Evolutionary conservation across 53 echinoderm and acorn worm species (phyloP), one percentile per base, ranked within the genome.

Genomic region (Zoroaster sp.): DNA sequence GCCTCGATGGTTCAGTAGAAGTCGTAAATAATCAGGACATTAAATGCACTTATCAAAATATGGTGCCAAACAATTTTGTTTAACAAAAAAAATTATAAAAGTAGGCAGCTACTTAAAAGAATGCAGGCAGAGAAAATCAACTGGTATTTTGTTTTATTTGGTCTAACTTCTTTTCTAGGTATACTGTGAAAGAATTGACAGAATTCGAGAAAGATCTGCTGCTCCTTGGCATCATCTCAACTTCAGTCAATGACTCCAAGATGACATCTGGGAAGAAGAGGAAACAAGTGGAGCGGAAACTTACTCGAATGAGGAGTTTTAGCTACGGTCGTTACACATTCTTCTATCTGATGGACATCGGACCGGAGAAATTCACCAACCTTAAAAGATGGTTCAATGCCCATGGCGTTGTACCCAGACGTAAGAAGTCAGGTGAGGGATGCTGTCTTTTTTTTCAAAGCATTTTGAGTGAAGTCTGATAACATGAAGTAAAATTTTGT

Each of bases 221-320:
- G 47, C 35, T 86, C n/a, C 73, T 86, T 21, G 86, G 72, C 11
- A 86, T 86, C 18, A 86, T 86, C 34, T 86, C 86, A 4, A 73
- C 86, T 5, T 86, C 72, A n/a, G 4, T 86, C 49, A 86, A 72
- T 53, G 73, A 71, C 34, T 15, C 41, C 28, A 1, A 17, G 20
- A 72, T 47, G 41, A 72, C 51, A 46, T 40, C 47, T 1, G 35
- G 72, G 25, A 45, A 33, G 18, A 86, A 86, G n/a, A n/a, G n/a
- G 13, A 86, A 86, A 33, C 2, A 71, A 5, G 51, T 52, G 4
- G 52, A 86, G 18, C 33, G 49, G 32, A 76, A 76, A 40, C 46
- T 45, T 10, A 47, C 47, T 17, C 1, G 5, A 17, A 47, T 47
- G 47, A 76, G 76, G 40, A 12, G 76, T 28, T 72, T 86, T 28